Conservation (phyloP, 2,888 invertebrate genomes). For the Phrixothrix hirtus region DNA sequence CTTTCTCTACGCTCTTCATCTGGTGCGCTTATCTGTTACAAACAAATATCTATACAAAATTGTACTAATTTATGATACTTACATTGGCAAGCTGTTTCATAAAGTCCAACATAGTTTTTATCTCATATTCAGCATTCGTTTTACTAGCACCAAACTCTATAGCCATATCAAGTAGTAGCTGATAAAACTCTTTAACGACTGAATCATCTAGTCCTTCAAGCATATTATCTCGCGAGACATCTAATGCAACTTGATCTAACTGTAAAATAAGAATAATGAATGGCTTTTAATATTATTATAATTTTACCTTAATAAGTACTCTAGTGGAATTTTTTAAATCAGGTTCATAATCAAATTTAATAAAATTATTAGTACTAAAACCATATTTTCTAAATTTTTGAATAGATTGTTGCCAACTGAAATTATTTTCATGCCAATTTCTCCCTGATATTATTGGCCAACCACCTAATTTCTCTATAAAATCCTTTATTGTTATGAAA, state of each 20-base stretch:
- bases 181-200: conserved; percentile 80
- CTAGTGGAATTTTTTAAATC: conserved; percentile 87
- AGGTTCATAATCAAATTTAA: conserved; percentile 86
- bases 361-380: conserved; percentile 86
- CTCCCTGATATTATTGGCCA: conserved; percentile 90
- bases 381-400: conserved; percentile 79
- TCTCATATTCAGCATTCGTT: conserved; percentile 67
- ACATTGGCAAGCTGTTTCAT: conserved; percentile 92
- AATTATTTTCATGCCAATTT: conserved; percentile 70
- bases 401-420: conserved; percentile 81
- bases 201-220: conserved; percentile 81
- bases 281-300: too few species aligned
- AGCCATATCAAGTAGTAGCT: conserved; percentile 87
- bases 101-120: conserved; percentile 80
- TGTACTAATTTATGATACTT: conserved; percentile 50
- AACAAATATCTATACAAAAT: too few species aligned
- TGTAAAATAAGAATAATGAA: conserved; percentile 51
- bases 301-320: conserved; percentile 83
- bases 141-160: conserved; percentile 82
- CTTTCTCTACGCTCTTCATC: conserved; percentile 89
- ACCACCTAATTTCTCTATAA: conserved; percentile 80
- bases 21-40: conserved; percentile 75
- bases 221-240: conserved; percentile 82
- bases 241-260: conserved; percentile 87
- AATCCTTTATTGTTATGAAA: conserved; percentile 68